Conservation (phyloP, 2,888 invertebrate genomes). For the Halictus ligatus region DNA sequence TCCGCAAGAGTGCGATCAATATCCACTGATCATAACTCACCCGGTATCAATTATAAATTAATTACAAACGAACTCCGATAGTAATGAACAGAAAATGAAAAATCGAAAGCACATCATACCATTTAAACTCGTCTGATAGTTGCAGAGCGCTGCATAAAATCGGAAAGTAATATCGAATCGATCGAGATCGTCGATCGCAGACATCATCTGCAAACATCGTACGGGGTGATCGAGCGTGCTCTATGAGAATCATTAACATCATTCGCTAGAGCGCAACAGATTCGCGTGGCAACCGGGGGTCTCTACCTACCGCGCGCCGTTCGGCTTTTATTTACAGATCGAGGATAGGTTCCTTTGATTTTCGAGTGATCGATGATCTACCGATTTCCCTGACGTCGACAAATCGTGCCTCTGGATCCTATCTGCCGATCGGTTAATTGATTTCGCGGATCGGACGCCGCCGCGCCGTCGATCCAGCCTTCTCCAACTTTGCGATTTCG, state of each 20-base stretch:
- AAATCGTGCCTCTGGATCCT: constrained; percentile 56
- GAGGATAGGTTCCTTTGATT: constrained; percentile 32
- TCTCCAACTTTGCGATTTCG: constrained; percentile 58
- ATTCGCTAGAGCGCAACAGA: constrained; percentile 18
- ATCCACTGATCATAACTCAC: background rate
- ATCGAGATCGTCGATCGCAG: constrained; percentile 9
- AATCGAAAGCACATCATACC: background rate
- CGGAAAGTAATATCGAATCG: constrained; percentile 22
- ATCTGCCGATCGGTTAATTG: constrained; percentile 64
- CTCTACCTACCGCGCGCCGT: constrained; percentile 35
- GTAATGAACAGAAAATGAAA: background rate
- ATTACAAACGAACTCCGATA: background rate
- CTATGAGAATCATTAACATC: constrained; percentile 60
- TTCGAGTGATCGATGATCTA: constrained; percentile 63
- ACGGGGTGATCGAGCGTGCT: constrained; percentile 37
- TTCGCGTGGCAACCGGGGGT: background rate
- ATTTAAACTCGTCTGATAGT: background rate
- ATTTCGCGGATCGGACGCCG: constrained; percentile 40
- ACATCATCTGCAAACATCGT: constrained; percentile 38
- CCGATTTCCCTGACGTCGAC: constrained; percentile 60
- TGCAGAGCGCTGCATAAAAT: constrained; percentile 7
- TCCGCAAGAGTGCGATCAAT: background rate
- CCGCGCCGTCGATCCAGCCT: constrained; percentile 41
- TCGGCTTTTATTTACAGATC: constrained; percentile 45
- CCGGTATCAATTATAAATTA: background rate